These are phyloP conservation scores for Orchestia grillus DNA, from an alignment of 1,140 invertebrate genomes.

Conservation along the genomic window DNA sequence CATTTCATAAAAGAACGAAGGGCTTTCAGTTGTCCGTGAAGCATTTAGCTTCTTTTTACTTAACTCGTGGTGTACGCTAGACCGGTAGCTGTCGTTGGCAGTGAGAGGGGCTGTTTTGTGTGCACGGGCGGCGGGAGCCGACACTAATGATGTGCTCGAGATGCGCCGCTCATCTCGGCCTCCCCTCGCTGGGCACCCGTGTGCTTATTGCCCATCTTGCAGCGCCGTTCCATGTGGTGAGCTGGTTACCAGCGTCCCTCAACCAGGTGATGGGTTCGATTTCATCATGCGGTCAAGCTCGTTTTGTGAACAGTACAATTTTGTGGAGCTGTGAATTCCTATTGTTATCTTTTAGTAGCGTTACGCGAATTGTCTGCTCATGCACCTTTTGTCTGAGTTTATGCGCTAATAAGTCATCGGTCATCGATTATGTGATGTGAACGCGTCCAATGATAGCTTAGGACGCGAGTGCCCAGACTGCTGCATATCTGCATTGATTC, in stretches of 20 bases:
- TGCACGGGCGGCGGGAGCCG: neutral
- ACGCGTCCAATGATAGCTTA: too few relatives aligned
- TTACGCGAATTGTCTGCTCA: too few relatives aligned
- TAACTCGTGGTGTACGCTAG: neutral
- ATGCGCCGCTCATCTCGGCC: neutral
- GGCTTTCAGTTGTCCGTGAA: neutral
- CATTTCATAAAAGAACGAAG: neutral
- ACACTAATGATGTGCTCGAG: conserved; percentile 4
- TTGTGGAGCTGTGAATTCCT: too few relatives aligned
- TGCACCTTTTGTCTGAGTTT: too few relatives aligned
- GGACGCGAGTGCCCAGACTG: too few relatives aligned
- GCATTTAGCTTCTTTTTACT: neutral
- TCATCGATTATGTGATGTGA: too few relatives aligned
- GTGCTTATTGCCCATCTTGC: neutral
- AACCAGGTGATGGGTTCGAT: neutral
- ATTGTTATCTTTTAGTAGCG: too few relatives aligned
- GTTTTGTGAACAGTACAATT: too few relatives aligned
- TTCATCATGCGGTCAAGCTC: neutral
- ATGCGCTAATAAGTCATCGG: too few relatives aligned
- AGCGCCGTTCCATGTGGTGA: too few relatives aligned
- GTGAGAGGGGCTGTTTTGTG: neutral
- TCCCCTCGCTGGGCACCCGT: neutral
- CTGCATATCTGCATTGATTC: too few relatives aligned
- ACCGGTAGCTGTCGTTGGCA: neutral
- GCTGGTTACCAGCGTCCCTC: neutral